These are phyloP conservation scores for Pristionchus maxplancki DNA, from an alignment of 2,888 invertebrate species.

Conservation along the genomic window DNA sequence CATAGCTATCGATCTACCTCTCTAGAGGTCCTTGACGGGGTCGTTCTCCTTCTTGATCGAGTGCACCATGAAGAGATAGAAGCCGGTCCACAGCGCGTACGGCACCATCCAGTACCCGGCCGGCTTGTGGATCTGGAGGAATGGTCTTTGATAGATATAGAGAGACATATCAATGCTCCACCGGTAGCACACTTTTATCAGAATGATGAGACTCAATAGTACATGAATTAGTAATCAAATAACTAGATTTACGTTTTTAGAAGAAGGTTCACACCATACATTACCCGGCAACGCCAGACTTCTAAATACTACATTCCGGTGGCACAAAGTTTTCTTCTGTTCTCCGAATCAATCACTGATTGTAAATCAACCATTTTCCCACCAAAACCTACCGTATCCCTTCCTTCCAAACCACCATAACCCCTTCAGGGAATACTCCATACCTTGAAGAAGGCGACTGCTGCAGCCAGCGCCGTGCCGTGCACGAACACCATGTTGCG, in stretches of 20 bases:
- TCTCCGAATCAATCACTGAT: too few relatives aligned
- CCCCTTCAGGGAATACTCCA: background rate
- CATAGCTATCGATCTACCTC: background rate
- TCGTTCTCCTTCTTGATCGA: conserved; percentile 68
- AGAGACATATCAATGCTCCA: too few relatives aligned
- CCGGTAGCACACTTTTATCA: too few relatives aligned
- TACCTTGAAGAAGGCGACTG: conserved; percentile 70
- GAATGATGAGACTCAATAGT: too few relatives aligned
- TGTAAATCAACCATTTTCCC: too few relatives aligned
- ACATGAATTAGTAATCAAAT: too few relatives aligned
- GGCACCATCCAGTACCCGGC: conserved; percentile 68
- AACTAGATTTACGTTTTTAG: too few relatives aligned
- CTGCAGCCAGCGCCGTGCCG: conserved; percentile 66
- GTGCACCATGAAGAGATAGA: conserved; percentile 68
- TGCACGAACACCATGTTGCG: conserved; percentile 65
- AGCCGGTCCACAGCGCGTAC: conserved; percentile 70
- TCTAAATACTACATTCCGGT: too few relatives aligned
- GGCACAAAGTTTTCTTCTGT: too few relatives aligned
- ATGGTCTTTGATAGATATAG: too few relatives aligned
- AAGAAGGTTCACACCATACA: too few relatives aligned
- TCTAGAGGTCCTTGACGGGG: conserved; percentile 64
- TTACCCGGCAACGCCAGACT: too few relatives aligned
- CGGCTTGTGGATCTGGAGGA: conserved; percentile 70
- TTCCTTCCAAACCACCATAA: background rate
- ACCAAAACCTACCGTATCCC: background rate